Evolutionary conservation across 1,140 invertebrate genomes (phyloP).

Genomic region (Drosophila trapezifrons): DNA sequence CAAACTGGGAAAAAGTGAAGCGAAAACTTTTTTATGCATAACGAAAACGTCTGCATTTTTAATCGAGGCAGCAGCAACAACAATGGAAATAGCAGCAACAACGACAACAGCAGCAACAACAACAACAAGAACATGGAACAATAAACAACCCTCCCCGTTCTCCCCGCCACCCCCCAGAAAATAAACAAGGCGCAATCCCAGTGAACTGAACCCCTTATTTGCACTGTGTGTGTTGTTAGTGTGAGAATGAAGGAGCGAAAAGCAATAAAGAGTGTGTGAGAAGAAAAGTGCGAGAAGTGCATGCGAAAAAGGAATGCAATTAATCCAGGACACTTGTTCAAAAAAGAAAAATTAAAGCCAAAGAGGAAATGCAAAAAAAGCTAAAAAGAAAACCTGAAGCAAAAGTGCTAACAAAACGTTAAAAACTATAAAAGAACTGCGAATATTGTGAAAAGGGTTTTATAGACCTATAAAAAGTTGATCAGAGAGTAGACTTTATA

Average conservation of each 20-base stretch:
- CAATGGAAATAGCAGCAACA: conserved; percentile 51
- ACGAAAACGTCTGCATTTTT: conserved; percentile 72
- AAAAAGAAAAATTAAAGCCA: background rate
- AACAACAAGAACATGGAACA: conserved; percentile 41
- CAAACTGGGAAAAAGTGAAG: conserved; percentile 40
- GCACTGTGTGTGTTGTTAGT: conserved; percentile 38
- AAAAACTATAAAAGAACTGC: background rate
- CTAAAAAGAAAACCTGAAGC: background rate
- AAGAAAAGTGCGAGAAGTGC: conserved; percentile 37
- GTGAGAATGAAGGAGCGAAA: conserved; percentile 19
- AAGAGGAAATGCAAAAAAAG: background rate
- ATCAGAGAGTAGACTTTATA: too few relatives aligned
- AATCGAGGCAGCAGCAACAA: conserved; percentile 66
- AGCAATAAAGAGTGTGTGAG: conserved; percentile 13
- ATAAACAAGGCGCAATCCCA: conserved; percentile 48
- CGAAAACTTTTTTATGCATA: conserved; percentile 64
- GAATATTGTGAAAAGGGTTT: background rate
- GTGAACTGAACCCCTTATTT: conserved; percentile 58
- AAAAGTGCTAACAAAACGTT: background rate
- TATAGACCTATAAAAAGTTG: too few relatives aligned
- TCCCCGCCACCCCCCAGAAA: conserved; percentile 34
- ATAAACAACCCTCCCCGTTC: conserved; percentile 47
- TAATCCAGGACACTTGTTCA: conserved; percentile 43
- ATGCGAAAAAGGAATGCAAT: conserved; percentile 29
- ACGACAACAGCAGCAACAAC: conserved; percentile 19